Conservation (phyloP, 2,888 invertebrate genomes). For the Tiphia femorata region DNA sequence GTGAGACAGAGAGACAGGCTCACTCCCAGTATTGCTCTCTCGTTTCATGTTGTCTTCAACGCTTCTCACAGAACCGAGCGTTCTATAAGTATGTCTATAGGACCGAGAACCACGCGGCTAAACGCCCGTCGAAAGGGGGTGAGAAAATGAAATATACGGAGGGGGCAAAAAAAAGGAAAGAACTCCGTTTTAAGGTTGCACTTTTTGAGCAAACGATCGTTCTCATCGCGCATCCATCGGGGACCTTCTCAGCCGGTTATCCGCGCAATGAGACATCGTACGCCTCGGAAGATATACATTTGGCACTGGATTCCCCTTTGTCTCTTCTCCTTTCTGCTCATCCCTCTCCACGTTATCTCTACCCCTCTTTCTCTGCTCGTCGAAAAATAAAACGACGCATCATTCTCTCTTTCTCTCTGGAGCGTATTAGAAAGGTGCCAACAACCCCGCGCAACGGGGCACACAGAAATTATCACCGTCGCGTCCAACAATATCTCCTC, state of each 20-base stretch:
- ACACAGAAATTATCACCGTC: neutral
- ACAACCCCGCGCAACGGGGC: too few relatives aligned
- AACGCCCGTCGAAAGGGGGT: too few relatives aligned
- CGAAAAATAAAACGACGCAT: too few relatives aligned
- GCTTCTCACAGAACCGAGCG: too few relatives aligned
- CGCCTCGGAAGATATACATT: slow-evolving; percentile 49
- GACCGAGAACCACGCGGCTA: too few relatives aligned
- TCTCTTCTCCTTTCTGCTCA: slow-evolving; percentile 1
- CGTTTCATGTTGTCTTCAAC: too few relatives aligned
- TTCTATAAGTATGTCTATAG: too few relatives aligned
- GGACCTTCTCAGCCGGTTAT: neutral
- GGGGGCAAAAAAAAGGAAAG: too few relatives aligned
- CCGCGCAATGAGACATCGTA: slow-evolving; percentile 30
- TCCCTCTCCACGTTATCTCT: slow-evolving; percentile 15
- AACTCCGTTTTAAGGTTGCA: slow-evolving; percentile 37
- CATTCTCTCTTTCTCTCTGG: slow-evolving; percentile 1
- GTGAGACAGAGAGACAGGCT: too few relatives aligned
- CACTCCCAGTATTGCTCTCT: too few relatives aligned
- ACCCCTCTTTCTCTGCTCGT: slow-evolving; percentile 7
- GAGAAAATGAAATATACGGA: too few relatives aligned
- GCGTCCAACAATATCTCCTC: neutral
- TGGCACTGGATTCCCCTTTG: slow-evolving; percentile 51
- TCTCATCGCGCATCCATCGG: slow-evolving; percentile 29
- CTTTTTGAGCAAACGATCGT: slow-evolving; percentile 47
- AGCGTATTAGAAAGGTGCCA: too few relatives aligned